Conservation (phyloP, 2,113 vertebrate genomes). For the Elaphurus davidianus region DNA sequence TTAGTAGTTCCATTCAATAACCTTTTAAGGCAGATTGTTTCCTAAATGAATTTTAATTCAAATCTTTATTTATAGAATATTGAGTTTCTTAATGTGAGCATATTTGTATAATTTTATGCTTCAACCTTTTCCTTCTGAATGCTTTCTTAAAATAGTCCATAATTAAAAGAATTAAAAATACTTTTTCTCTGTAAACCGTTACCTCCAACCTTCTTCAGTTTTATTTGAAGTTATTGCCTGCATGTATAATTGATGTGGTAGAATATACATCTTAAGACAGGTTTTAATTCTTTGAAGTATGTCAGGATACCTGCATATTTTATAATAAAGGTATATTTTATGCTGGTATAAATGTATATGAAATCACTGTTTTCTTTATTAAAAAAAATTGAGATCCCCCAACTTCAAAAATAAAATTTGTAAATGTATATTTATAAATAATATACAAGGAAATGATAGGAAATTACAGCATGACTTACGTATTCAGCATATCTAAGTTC, state of each 20-base stretch:
- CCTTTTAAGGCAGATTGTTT: neutral
- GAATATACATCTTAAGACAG: neutral
- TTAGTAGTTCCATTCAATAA: neutral
- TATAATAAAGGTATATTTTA: neutral
- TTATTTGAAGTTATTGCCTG: neutral
- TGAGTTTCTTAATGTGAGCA: neutral
- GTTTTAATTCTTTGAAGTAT: neutral
- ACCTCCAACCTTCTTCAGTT: neutral
- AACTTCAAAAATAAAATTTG: neutral
- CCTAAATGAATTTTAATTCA: neutral
- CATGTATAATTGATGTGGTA: neutral
- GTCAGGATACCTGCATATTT: neutral
- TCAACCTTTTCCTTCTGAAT: neutral
- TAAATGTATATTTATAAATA: neutral
- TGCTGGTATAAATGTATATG: neutral
- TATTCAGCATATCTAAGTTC: neutral
- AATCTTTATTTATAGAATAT: neutral
- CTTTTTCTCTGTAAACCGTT: neutral
- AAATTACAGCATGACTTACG: neutral
- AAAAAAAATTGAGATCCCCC: neutral
- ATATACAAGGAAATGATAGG: neutral
- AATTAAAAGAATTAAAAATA: neutral
- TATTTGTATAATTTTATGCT: neutral
- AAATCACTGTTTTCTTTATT: neutral
- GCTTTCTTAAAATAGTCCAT: conserved; percentile 1